Evolutionary conservation across 1,140 invertebrate species (phyloP), one percentile per base, ranked within the genome.

Genomic region (Drosophila pseudoananassae): DNA sequence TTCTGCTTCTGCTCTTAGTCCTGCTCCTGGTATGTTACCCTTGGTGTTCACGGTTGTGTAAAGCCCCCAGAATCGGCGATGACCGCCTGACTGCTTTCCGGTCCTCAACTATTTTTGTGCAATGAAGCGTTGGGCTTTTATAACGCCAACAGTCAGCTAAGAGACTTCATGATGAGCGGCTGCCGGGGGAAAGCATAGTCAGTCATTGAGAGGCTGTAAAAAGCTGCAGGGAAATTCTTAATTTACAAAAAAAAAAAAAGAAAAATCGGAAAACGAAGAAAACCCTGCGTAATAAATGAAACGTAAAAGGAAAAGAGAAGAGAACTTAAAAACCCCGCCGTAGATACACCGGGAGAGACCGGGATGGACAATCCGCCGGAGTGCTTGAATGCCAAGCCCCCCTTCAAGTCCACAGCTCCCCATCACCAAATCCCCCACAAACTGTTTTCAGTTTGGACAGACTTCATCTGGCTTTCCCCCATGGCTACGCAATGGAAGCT

Each of bases 91-190:
- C 61, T 68, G 73, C 43, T 49, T 61, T 65, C 66, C 70, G 79
- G 78, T 68, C 64, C 64, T 66, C 52, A 72, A 84, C 80, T 84
- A 80, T 84, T 73, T 85, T 84, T 84, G 81, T 87, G 81, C 81
- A 85, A 84, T 84, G 81, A 84, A 85, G 81, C 81, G 81, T 87
- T 80, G 56, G 74, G 82, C 81, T 84, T 84, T 84, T 87, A 84
- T 84, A 84, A 80, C 82, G 82, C 81, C 81, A 84, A 85, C 81
- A 77, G 81, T 80, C 81, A 77, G 77, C 71, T 85, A 76, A 78
- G 69, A 64, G 78, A 76, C 73, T 77, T 36, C 43, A 46, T 46
- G 36, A 57, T 43, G 45, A 56, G 53, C 47, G 23, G 31, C 55
- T 31, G 38, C 20, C 12, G 29, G 45, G 36, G 60, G 45, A 51